Evolutionary conservation across 64 coral and sea anemone species (phyloP).

Genomic region (Montipora foliosa): DNA sequence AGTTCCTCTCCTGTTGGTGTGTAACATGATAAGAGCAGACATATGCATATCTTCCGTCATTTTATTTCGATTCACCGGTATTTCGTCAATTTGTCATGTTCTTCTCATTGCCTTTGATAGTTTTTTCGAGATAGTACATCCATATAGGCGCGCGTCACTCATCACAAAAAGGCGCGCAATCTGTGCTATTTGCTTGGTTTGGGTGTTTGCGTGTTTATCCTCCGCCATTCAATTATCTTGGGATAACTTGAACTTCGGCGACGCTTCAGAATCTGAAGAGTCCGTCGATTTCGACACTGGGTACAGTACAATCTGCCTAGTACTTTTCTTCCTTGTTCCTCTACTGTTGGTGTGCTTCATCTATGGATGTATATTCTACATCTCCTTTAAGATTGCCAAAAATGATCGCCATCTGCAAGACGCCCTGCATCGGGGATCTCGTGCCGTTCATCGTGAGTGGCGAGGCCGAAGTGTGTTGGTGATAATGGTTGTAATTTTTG

Average conservation of each 20-base stretch:
- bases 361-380: constrained; percentile 34
- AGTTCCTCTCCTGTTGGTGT: too few species aligned
- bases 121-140: constrained; percentile 36
- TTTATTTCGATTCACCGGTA: constrained; percentile 12
- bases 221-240: constrained; percentile 39
- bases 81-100: constrained; percentile 54
- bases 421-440: too few species aligned
- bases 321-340: constrained; percentile 12
- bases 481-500: too few species aligned
- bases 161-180: constrained; percentile 46
- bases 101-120: constrained; percentile 29
- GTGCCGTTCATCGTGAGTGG: too few species aligned
- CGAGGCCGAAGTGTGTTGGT: too few species aligned
- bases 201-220: neutral
- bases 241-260: neutral
- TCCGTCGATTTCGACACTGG: neutral
- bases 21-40: too few species aligned
- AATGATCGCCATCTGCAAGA: neutral
- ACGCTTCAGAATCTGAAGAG: neutral
- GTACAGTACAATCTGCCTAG: neutral
- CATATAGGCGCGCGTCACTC: neutral
- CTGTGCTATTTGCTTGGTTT: neutral
- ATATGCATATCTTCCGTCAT: neutral
- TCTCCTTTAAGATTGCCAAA: neutral
- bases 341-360: constrained; percentile 3